Evolutionary conservation across 2,888 invertebrate genomes (phyloP).

Genomic region (Amphipoea lucens): DNA sequence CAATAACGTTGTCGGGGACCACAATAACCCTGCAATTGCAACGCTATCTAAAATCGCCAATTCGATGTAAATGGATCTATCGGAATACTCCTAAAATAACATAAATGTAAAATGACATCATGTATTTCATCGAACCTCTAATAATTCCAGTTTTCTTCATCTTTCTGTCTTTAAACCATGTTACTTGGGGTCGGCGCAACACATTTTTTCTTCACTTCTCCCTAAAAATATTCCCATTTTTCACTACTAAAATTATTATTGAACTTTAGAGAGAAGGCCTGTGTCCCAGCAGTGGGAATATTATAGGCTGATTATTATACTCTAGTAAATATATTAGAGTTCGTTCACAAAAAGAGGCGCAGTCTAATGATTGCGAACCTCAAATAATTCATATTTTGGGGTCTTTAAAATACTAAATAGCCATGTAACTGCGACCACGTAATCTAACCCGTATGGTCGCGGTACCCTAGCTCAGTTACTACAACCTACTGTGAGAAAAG

Average conservation of each 20-base stretch:
- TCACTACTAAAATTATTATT: neutral
- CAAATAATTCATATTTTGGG: neutral
- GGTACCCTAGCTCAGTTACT: neutral
- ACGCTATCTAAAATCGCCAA: slow-evolving; percentile 24
- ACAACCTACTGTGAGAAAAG: neutral
- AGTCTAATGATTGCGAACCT: neutral
- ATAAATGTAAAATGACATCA: slow-evolving; percentile 37
- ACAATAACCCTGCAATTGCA: slow-evolving; percentile 20
- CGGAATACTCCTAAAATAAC: slow-evolving; percentile 25
- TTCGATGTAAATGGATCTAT: slow-evolving; percentile 16
- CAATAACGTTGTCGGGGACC: slow-evolving; percentile 20
- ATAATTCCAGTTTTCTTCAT: neutral
- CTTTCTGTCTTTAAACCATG: neutral
- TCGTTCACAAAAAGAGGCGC: too few relatives aligned
- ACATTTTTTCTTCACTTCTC: neutral
- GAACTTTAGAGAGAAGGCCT: neutral
- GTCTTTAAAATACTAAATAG: neutral
- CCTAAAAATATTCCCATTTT: neutral
- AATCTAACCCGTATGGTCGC: neutral
- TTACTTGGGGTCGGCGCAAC: neutral
- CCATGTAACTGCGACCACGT: neutral
- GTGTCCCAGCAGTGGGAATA: neutral
- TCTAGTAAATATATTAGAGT: neutral
- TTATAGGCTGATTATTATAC: neutral
- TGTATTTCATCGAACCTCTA: neutral